Conservation (phyloP, 2,888 invertebrate species). For the Chymomyza amoena region DNA sequence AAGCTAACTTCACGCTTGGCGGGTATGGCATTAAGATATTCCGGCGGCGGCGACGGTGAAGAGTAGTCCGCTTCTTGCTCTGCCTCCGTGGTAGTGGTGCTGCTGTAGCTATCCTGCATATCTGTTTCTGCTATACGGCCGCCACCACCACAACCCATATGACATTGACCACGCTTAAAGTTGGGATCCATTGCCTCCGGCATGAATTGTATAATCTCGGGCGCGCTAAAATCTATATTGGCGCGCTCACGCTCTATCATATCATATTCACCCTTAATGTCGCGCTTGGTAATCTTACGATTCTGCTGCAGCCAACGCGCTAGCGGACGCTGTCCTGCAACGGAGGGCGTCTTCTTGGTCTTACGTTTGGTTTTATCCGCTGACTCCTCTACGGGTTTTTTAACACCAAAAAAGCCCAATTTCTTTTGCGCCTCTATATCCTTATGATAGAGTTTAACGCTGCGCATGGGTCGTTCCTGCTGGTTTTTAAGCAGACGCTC, state of each 20-base stretch:
- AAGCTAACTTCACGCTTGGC: slow-evolving; percentile 40
- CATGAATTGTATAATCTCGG: slow-evolving; percentile 77
- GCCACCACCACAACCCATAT: slow-evolving; percentile 62
- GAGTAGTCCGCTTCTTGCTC: background rate
- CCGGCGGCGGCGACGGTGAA: background rate
- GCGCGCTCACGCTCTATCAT: slow-evolving; percentile 69
- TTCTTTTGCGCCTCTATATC: slow-evolving; percentile 45
- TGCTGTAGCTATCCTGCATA: background rate
- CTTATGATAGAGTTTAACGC: slow-evolving; percentile 67
- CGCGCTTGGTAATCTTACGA: slow-evolving; percentile 61
- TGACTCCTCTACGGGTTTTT: background rate
- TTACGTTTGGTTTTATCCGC: slow-evolving; percentile 47
- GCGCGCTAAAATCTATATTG: slow-evolving; percentile 70
- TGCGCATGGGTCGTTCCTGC: slow-evolving; percentile 60
- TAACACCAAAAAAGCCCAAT: slow-evolving; percentile 21
- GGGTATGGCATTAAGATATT: slow-evolving; percentile 30
- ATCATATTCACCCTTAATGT: slow-evolving; percentile 77
- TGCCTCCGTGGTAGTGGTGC: slow-evolving; percentile 4
- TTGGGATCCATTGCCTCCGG: slow-evolving; percentile 74
- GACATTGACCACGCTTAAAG: slow-evolving; percentile 73
- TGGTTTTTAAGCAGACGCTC: slow-evolving; percentile 41
- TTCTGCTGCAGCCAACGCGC: slow-evolving; percentile 25
- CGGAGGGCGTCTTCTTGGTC: slow-evolving; percentile 43
- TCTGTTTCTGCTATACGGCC: slow-evolving; percentile 28
- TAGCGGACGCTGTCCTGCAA: slow-evolving; percentile 11